phyloP scores from a whole-genome alignment of 2,113 vertebrate genomes.

The Rafetus swinhoei region DNA sequence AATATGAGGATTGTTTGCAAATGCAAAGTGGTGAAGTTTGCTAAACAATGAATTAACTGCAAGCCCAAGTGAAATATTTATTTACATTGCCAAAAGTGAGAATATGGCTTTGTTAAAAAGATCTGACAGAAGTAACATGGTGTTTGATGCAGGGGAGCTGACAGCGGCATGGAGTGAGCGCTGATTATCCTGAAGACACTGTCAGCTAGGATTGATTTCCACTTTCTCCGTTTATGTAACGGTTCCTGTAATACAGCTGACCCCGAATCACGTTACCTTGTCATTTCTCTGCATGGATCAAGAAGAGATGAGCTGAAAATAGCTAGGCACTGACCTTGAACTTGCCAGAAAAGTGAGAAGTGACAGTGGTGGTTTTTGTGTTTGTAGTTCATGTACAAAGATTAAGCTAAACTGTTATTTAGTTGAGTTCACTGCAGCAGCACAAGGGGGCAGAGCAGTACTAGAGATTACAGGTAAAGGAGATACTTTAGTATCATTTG shows the following conservation, averaged over 20 bases:
- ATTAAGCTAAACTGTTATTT: constrained; percentile 63
- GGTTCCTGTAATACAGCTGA: constrained; percentile 95
- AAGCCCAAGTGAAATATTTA: constrained; percentile 73
- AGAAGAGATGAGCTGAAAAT: constrained; percentile 95
- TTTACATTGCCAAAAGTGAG: constrained; percentile 84
- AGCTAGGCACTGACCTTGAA: constrained; percentile 94
- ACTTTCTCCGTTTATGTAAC: constrained; percentile 87
- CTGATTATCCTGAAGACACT: constrained; percentile 96
- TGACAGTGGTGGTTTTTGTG: constrained; percentile 73
- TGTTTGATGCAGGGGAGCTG: constrained; percentile 81
- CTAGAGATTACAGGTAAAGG: constrained; percentile 81
- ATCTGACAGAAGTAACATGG: constrained; percentile 86
- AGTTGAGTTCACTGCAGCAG: constrained; percentile 68
- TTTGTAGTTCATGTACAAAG: constrained; percentile 60
- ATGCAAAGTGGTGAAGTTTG: constrained; percentile 58
- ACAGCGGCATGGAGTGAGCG: constrained; percentile 88
- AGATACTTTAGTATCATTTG: background rate
- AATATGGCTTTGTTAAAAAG: constrained; percentile 80
- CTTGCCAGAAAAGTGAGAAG: constrained; percentile 81
- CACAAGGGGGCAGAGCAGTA: constrained; percentile 93
- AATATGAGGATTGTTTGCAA: constrained; percentile 42
- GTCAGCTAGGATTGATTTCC: constrained; percentile 97
- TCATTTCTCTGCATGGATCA: constrained; percentile 94
- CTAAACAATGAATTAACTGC: constrained; percentile 66
- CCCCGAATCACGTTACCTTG: constrained; percentile 93